A percentile compares a stretch with the other conserved stretches of the same genome.
phyloP scores from a whole-genome alignment of 1,140 invertebrate species.

The Palaemon carinicauda region DNA sequence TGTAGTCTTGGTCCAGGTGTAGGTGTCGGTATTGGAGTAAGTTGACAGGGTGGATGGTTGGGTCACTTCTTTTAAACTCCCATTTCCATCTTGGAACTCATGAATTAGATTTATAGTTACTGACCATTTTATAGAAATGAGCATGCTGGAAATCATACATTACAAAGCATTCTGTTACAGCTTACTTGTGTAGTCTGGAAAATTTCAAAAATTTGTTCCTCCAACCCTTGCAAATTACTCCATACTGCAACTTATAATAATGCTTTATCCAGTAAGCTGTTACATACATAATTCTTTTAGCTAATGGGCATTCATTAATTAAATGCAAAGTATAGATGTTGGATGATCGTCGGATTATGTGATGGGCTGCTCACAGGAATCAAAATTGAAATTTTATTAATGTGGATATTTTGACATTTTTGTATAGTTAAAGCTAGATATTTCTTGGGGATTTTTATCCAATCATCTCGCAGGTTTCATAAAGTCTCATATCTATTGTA shows the following conservation, averaged over 20 bases:
- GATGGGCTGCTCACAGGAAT: not conserved
- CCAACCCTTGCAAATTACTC: constrained; percentile 63
- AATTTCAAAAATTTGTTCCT: constrained; percentile 63
- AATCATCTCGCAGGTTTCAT: too few species aligned
- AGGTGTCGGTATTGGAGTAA: constrained; percentile 49
- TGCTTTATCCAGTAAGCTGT: constrained; percentile 46
- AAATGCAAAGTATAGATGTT: constrained; percentile 89
- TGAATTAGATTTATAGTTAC: not conserved
- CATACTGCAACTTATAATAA: constrained; percentile 49
- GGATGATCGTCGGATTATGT: constrained; percentile 60
- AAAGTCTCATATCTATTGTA: too few species aligned
- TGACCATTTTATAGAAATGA: constrained; percentile 1
- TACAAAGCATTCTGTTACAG: not conserved
- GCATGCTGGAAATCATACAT: not conserved
- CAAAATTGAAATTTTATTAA: not conserved
- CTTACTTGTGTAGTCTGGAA: constrained; percentile 16
- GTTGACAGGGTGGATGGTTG: constrained; percentile 29
- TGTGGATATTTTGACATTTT: not conserved
- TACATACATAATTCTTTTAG: constrained; percentile 67
- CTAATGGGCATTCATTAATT: constrained; percentile 80
- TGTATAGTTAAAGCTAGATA: too few species aligned
- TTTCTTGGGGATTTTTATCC: too few species aligned
- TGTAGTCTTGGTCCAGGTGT: constrained; percentile 41
- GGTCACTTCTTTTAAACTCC: not conserved
- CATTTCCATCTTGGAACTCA: not conserved